These are phyloP conservation scores for Amiota communis DNA, from an alignment of 2,888 invertebrate genomes.

Conservation along the genomic window DNA sequence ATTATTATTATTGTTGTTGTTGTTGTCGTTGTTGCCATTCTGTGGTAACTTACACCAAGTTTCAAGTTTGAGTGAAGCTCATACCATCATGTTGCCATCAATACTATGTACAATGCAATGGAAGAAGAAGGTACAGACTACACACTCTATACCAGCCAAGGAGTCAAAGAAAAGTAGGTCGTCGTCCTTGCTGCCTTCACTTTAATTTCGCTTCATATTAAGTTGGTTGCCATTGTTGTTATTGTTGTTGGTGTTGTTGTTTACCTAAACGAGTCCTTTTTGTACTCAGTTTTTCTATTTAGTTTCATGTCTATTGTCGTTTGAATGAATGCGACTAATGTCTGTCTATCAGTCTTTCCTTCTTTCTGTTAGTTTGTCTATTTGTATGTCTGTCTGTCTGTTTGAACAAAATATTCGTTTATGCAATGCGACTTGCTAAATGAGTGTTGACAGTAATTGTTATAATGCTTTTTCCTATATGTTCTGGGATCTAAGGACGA, in stretches of 20 bases:
- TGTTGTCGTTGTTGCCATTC: neutral
- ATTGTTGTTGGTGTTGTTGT: constrained; percentile 14
- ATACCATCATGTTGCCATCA: neutral
- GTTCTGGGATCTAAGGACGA: neutral
- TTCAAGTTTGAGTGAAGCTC: constrained; percentile 1
- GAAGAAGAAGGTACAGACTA: no score
- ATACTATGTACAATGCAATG: neutral
- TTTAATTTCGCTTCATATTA: no score
- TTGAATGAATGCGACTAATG: neutral
- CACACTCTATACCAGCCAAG: no score
- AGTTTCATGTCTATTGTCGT: constrained; percentile 23
- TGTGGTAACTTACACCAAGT: constrained; percentile 26
- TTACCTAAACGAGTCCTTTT: neutral
- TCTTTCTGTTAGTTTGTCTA: neutral
- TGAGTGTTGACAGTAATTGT: constrained; percentile 40
- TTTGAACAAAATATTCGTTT: neutral
- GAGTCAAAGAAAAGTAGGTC: constrained; percentile 14
- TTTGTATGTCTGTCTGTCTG: neutral
- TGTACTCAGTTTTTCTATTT: neutral
- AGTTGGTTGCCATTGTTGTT: constrained; percentile 5
- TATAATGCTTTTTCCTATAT: constrained; percentile 29
- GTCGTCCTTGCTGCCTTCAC: neutral
- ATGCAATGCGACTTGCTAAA: constrained; percentile 28
- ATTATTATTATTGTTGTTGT: constrained; percentile 23
- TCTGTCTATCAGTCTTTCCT: neutral